Base-by-base conservation (phyloP, 2,113 vertebrate species). In the Sprattus sprattus region DNA sequence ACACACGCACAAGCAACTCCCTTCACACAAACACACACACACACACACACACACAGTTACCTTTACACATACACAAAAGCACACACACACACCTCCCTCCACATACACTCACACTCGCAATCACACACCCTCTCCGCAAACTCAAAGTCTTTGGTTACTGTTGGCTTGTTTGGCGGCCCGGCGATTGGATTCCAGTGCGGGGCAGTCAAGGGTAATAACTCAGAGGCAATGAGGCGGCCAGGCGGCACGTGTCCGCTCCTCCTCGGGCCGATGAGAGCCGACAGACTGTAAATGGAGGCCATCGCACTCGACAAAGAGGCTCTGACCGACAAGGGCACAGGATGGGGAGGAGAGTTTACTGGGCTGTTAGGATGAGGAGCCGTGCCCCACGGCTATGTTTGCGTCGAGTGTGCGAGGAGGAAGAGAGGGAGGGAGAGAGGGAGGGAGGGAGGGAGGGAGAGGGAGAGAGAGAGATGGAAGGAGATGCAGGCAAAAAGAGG, bases 251-350 rank as follows among this genome's bases (percentile, higher is more conserved):
- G 46, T 84, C 81, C 85, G 64, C 50, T 78, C 71, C 71, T 60
- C 57, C 83, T 39, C 6, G n/a, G 85, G 47, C 84, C 44, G 81
- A 52, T 54, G 44, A 67, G 85, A 86, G 49, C 60, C 10, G 50
- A 85, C 85, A 87, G 82, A 46, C 82, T 85, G 87, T 75, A 90
- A 88, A 89, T 88, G 82, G 84, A 90, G 84, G 86, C 88, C 83
- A 82, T 86, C 83, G 25, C 32, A 32, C 71, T 78, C 28, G 75
- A 47, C 85, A 5, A 67, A 80, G 39, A 83, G 71, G 28, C 54
- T 13, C 81, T 39, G 88, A 87, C 86, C 86, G 84, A 86, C 75
- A 16, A 89, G 83, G 84, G 83, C 84, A 85, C 57, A 32, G 57
- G n/a, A 86, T 47, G 78, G 46, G 52, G 45, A 82, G 32, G 22